These are phyloP conservation scores for Eremobia ochroleuca DNA, from an alignment of 2,888 invertebrate species.

Conservation along the genomic window DNA sequence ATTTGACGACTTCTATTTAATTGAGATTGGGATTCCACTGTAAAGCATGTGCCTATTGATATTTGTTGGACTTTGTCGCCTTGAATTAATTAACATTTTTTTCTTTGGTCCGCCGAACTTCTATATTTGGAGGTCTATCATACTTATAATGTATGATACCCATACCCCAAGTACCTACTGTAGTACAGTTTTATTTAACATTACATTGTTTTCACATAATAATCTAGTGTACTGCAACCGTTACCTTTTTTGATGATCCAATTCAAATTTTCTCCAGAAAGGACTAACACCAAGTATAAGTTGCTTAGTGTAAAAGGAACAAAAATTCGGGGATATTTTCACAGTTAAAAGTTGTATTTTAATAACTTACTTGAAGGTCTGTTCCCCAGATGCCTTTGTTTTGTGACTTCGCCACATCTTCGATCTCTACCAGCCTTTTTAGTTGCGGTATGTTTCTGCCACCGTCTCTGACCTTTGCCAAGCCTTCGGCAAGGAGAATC, in stretches of 20 bases:
- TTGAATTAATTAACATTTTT: conserved; percentile 28
- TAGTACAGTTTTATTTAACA: neutral
- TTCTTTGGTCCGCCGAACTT: neutral
- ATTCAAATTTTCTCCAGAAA: neutral
- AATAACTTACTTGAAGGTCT: conserved; percentile 78
- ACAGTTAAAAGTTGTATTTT: neutral
- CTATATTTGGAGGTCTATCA: neutral
- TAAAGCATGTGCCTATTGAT: neutral
- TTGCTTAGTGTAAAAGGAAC: neutral
- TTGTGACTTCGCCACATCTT: conserved; percentile 97
- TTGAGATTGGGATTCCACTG: neutral
- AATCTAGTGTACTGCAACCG: too few relatives aligned
- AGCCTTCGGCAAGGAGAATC: conserved; percentile 96
- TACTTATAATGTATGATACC: neutral
- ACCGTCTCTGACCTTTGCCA: conserved; percentile 94
- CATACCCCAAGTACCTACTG: too few relatives aligned
- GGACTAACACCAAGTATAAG: neutral
- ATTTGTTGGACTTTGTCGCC: conserved; percentile 7
- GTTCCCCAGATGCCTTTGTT: conserved; percentile 96
- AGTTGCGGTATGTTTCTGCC: conserved; percentile 92
- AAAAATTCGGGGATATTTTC: too few relatives aligned
- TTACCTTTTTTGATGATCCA: neutral
- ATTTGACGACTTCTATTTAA: neutral
- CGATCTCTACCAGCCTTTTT: conserved; percentile 94
- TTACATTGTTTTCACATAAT: neutral